Evolutionary conservation across 2,113 vertebrate genomes (phyloP).

Genomic region (Cephalopholis sonnerati): DNA sequence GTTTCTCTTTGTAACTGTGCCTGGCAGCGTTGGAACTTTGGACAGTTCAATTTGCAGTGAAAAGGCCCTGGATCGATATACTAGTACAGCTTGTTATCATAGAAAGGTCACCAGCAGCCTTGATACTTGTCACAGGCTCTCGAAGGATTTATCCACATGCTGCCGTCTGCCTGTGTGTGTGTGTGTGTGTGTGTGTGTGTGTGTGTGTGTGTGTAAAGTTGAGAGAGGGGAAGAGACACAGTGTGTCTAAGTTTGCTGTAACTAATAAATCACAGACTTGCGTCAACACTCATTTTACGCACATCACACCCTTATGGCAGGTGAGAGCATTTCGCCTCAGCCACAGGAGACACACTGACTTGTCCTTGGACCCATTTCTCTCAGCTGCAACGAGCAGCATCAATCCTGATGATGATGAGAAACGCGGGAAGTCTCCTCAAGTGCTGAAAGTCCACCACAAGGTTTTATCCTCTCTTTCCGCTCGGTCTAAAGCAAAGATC

Average conservation of each 20-base stretch:
- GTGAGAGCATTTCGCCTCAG: slow-evolving; percentile 13
- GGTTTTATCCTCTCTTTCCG: slow-evolving; percentile 3
- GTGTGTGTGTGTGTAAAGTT: background rate
- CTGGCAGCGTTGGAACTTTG: slow-evolving; percentile 35
- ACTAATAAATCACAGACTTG: slow-evolving; percentile 65
- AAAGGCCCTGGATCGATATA: slow-evolving; percentile 69
- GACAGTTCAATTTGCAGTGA: slow-evolving; percentile 75
- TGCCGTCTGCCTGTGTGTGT: slow-evolving; percentile 1
- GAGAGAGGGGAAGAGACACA: slow-evolving; percentile 4
- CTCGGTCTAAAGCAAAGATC: slow-evolving; percentile 29
- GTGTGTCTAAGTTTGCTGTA: slow-evolving; percentile 36
- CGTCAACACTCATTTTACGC: slow-evolving; percentile 47
- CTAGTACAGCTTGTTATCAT: slow-evolving; percentile 68
- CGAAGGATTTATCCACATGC: slow-evolving; percentile 50
- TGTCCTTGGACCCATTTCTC: slow-evolving; percentile 49
- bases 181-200: slow-evolving; percentile 27
- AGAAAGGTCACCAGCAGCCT: slow-evolving; percentile 75
- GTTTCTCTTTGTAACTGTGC: slow-evolving; percentile 35
- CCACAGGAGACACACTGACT: slow-evolving; percentile 36
- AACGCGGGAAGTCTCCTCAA: background rate
- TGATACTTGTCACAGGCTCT: slow-evolving; percentile 56
- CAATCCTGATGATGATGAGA: slow-evolving; percentile 25
- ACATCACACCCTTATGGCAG: slow-evolving; percentile 32
- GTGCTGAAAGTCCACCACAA: background rate
- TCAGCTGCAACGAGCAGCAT: background rate